Evolutionary conservation across 2,797 vertebrate genomes (phyloP).

Genomic region (Tragopan temminckii): DNA sequence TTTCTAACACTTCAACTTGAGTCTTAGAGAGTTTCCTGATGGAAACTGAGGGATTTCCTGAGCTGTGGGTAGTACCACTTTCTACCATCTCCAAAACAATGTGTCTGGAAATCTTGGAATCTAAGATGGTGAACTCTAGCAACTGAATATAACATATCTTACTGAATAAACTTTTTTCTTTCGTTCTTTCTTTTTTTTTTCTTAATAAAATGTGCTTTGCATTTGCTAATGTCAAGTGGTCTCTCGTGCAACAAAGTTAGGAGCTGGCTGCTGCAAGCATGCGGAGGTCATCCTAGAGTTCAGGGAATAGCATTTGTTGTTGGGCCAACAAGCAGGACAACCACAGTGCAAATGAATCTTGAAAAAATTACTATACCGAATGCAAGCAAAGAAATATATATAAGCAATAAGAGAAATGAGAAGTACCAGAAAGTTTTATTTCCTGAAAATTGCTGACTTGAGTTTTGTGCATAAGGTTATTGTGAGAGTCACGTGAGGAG

Average conservation of each 20-base stretch:
- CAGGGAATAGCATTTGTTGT: not conserved
- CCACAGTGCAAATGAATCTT: rapidly evolving
- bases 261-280: not conserved
- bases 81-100: not conserved
- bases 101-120: not conserved
- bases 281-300: not conserved
- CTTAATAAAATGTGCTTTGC: not conserved
- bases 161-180: not conserved
- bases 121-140: not conserved
- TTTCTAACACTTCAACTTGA: too few species aligned
- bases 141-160: not conserved
- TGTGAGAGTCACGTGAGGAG: not conserved
- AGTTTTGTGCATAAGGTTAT: not conserved
- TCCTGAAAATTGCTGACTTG: not conserved
- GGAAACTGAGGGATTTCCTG: too few species aligned
- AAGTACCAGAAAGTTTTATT: not conserved
- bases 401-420: not conserved
- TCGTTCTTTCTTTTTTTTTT: not conserved
- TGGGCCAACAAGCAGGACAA: not conserved
- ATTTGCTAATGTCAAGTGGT: not conserved
- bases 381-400: not conserved
- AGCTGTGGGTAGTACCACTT: not conserved
- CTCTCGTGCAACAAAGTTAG: not conserved
- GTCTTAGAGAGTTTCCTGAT: too few species aligned
- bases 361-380: rapidly evolving